Evolutionary conservation across 53 echinoderm and acorn worm species (phyloP).

Genomic region (Actinopyga echinites): DNA sequence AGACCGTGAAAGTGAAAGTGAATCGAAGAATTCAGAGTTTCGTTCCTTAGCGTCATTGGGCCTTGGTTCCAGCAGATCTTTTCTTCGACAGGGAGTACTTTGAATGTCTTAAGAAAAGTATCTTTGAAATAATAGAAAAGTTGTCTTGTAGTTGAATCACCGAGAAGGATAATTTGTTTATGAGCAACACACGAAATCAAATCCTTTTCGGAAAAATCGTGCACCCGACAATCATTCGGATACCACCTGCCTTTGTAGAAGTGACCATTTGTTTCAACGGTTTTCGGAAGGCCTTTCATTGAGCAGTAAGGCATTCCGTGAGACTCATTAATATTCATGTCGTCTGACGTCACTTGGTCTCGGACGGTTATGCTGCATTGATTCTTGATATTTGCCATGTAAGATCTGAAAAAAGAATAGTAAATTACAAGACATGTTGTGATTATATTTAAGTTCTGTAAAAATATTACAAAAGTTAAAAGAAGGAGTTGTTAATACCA

Average conservation of each 20-base stretch:
- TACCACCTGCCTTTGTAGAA: not conserved
- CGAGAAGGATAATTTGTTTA: not conserved
- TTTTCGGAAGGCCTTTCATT: not conserved
- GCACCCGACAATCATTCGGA: not conserved
- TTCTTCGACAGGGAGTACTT: not conserved
- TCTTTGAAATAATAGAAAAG: not conserved
- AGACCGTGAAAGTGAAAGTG: constrained; percentile 2
- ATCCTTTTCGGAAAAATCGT: not conserved
- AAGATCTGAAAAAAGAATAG: no score
- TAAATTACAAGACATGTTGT: no score
- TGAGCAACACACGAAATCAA: not conserved
- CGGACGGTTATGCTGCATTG: no score
- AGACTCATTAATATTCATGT: not conserved
- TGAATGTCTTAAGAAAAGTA: not conserved
- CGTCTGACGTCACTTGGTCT: no score
- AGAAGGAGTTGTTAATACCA: no score
- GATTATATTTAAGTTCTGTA: no score
- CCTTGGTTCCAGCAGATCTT: not conserved
- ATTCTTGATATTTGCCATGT: no score
- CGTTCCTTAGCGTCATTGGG: not conserved
- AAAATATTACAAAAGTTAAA: no score
- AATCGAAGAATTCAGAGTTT: not conserved
- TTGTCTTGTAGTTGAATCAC: constrained; percentile 27
- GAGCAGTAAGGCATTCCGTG: not conserved
- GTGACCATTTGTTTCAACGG: not conserved